A percentile compares a stretch with the other conserved stretches of the same genome.
These are phyloP conservation scores for Laupala kohalensis DNA, from an alignment of 1,140 invertebrate species.

Conservation along the genomic window DNA sequence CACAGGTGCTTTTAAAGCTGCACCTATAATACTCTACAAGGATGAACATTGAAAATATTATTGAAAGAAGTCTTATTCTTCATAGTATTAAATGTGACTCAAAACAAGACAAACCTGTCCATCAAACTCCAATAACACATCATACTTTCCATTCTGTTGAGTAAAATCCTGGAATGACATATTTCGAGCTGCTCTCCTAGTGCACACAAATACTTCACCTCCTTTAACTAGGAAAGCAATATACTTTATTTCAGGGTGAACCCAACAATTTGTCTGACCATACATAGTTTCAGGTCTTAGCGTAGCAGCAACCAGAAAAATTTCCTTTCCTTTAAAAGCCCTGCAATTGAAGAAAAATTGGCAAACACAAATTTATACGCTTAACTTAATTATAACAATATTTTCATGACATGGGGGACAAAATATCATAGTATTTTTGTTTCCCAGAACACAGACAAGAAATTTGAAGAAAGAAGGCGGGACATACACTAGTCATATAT, in stretches of 20 bases:
- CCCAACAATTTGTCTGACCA: slow-evolving; percentile 98
- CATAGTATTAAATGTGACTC: not conserved
- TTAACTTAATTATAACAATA: not conserved
- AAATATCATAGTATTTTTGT: too few relatives aligned
- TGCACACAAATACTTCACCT: slow-evolving; percentile 77
- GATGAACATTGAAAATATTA: too few relatives aligned
- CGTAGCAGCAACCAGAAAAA: slow-evolving; percentile 93
- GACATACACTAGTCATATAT: not conserved
- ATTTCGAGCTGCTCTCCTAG: slow-evolving; percentile 75
- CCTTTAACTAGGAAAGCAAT: slow-evolving; percentile 61
- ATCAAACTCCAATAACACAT: slow-evolving; percentile 51
- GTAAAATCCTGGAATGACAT: slow-evolving; percentile 95
- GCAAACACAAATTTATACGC: not conserved
- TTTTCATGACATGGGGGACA: too few relatives aligned
- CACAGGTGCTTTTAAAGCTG: slow-evolving; percentile 69
- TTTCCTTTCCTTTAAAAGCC: slow-evolving; percentile 35
- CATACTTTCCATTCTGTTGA: slow-evolving; percentile 60
- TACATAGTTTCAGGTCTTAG: slow-evolving; percentile 99
- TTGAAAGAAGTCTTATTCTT: too few relatives aligned
- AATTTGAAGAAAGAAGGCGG: not conserved
- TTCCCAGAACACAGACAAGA: too few relatives aligned
- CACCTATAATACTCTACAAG: slow-evolving; percentile 57
- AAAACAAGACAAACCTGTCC: slow-evolving; percentile 41
- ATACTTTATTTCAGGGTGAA: slow-evolving; percentile 90
- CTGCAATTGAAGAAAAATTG: slow-evolving; percentile 25